These are phyloP conservation scores for Parascotia fuliginaria DNA, from an alignment of 2,888 invertebrate species.

Conservation along the genomic window DNA sequence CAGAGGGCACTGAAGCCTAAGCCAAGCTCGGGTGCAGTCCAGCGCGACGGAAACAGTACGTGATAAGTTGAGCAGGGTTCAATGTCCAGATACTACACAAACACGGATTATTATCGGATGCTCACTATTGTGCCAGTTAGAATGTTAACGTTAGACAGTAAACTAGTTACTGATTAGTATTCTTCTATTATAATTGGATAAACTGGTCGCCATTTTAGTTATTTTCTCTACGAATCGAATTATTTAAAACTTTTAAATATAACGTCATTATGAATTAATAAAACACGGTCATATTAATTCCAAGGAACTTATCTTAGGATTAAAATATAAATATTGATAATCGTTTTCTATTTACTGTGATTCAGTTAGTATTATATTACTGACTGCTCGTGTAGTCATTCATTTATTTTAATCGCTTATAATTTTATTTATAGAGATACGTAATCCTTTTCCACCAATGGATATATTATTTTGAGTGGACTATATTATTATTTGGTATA, in stretches of 20 bases:
- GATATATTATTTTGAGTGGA: conserved; percentile 44
- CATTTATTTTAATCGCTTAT: conserved; percentile 55
- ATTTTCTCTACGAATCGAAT: conserved; percentile 39
- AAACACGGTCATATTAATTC: conserved; percentile 65
- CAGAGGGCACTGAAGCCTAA: conserved; percentile 77
- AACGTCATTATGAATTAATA: conserved; percentile 44
- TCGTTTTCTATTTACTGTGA: conserved; percentile 77
- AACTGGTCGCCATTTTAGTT: conserved; percentile 57
- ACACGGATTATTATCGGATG: conserved; percentile 65
- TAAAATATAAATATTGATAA: conserved; percentile 49
- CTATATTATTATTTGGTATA: conserved; percentile 39
- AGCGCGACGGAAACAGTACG: conserved; percentile 53
- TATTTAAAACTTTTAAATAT: conserved; percentile 45
- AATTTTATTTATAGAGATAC: conserved; percentile 39
- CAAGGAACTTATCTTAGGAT: conserved; percentile 54
- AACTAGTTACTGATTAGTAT: conserved; percentile 68
- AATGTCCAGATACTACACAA: conserved; percentile 62
- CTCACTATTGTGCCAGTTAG: conserved; percentile 84
- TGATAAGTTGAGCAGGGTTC: conserved; percentile 80
- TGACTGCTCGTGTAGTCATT: conserved; percentile 57
- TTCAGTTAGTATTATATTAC: conserved; percentile 73
- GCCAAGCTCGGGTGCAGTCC: conserved; percentile 47
- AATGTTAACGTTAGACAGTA: conserved; percentile 67
- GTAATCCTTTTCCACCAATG: conserved; percentile 30
- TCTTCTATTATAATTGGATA: conserved; percentile 55